Percentiles rank a stretch among this genome's conserved stretches.
These are phyloP conservation scores for Dichetophora obliterata DNA, from an alignment of 2,888 invertebrate genomes.

Conservation along the genomic window DNA sequence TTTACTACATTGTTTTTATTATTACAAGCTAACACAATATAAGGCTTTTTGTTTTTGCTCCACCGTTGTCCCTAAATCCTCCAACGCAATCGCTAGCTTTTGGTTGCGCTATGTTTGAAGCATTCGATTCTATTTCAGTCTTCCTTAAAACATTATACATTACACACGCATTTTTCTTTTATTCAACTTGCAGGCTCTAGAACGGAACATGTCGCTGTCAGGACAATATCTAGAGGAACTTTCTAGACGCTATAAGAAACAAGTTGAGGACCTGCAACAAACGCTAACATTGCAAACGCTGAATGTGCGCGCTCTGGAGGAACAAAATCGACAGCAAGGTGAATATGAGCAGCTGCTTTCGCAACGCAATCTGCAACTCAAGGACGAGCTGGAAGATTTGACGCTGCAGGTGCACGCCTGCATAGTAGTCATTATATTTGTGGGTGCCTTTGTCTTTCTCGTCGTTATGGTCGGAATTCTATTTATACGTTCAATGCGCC, in stretches of 20 bases:
- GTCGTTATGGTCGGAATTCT: slow-evolving; percentile 63
- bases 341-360: slow-evolving; percentile 84
- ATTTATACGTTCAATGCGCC: slow-evolving; percentile 63
- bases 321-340: slow-evolving; percentile 78
- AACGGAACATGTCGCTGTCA: slow-evolving; percentile 96
- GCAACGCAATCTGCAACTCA: slow-evolving; percentile 80
- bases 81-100: slow-evolving; percentile 28
- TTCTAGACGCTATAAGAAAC: slow-evolving; percentile 93
- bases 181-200: slow-evolving; percentile 79
- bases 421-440: slow-evolving; percentile 64
- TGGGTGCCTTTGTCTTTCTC: slow-evolving; percentile 64
- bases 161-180: slow-evolving; percentile 23
- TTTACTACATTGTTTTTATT: background rate
- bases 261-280: slow-evolving; percentile 94
- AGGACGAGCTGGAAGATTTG: slow-evolving; percentile 77
- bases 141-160: slow-evolving; percentile 1
- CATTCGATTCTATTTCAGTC: slow-evolving; percentile 42
- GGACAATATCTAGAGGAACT: slow-evolving; percentile 97
- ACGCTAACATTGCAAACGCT: slow-evolving; percentile 87
- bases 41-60: slow-evolving; percentile 21
- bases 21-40: background rate
- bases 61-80: slow-evolving; percentile 30
- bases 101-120: slow-evolving; percentile 20
- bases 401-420: slow-evolving; percentile 73
- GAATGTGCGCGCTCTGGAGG: slow-evolving; percentile 79